Evolutionary conservation across 2,113 vertebrate genomes (phyloP), one percentile per base, ranked within the genome.

Genomic region (Helogale parvula): DNA sequence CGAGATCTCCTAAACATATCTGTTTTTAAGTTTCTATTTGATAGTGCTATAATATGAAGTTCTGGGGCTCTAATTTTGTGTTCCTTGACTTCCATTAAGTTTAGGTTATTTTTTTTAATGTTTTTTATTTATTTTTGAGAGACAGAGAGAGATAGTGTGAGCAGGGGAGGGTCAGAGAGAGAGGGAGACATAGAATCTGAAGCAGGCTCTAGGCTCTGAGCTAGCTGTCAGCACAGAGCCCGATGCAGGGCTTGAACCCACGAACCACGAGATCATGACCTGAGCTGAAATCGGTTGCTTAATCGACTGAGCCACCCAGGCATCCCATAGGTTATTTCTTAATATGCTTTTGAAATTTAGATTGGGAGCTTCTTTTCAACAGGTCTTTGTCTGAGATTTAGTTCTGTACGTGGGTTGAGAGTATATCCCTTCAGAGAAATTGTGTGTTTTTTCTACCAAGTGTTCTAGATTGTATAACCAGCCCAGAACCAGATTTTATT

Each of bases 401-500:
- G 12, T 87, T 92, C 31, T 90, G 23, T 60, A 17, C 15, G n/a
- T 90, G 13, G 16, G 3, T 65, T 90, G 52, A 83, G 16, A 84
- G 2, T 31, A 52, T 76, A 12, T 80, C 54, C 50, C 13, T 81
- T 33, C 12, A 72, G 63, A 80, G 41, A 94, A 85, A 25, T 92
- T 91, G 79, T 50, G n/a, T 86, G 71, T 88, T 79, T 88, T 88
- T 88, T 94, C 47, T 57, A 31, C 25, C 27, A 27, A 33, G 29
- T 63, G 29, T 79, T 50, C 15, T 79, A 60, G 33, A 69, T 77
- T 89, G 82, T 68, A 54, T 86, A 57, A 68, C 60, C 21, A 82
- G 77, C 63, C 29, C 68, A 31, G 69, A 94, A 90, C 12, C 63
- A 93, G 81, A 71, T 93, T 93, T 86, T 87, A 88, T 85, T 86